Conservation (phyloP, 2,113 vertebrate species). For the Girardinichthys multiradiatus region DNA sequence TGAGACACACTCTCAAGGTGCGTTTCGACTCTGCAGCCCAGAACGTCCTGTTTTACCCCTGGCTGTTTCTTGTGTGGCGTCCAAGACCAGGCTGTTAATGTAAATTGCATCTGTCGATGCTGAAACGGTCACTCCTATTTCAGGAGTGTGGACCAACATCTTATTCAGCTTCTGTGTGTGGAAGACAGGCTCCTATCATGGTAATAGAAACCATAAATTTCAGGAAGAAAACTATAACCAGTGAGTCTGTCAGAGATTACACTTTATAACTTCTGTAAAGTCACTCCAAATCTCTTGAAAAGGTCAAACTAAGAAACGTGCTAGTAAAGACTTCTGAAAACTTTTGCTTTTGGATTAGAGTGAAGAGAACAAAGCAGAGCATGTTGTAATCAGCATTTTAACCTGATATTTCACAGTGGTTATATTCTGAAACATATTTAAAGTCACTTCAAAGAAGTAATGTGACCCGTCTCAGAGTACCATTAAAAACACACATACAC, state of each 20-base stretch:
- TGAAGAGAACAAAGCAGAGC: no score
- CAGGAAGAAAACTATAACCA: not conserved
- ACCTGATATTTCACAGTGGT: no score
- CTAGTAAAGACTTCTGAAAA: not conserved
- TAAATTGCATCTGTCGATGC: not conserved
- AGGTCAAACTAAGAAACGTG: not conserved
- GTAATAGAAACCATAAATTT: not conserved
- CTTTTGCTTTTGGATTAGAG: not conserved
- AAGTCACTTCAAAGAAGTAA: not conserved
- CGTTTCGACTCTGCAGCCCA: not conserved
- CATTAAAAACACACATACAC: no score
- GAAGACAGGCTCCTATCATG: not conserved
- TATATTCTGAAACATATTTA: no score
- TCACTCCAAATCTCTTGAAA: not conserved
- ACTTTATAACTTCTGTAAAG: not conserved
- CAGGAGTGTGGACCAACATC: not conserved
- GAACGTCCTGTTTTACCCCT: not conserved
- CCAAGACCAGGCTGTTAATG: not conserved
- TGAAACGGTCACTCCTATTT: not conserved
- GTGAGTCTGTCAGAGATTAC: not conserved
- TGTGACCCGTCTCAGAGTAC: no score
- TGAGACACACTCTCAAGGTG: slow-evolving; percentile 1
- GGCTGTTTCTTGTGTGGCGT: not conserved
- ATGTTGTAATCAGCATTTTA: no score
- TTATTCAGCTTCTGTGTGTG: not conserved